Evolutionary conservation across 2,113 vertebrate species (phyloP).

Genomic region (Asarcornis scutulata): DNA sequence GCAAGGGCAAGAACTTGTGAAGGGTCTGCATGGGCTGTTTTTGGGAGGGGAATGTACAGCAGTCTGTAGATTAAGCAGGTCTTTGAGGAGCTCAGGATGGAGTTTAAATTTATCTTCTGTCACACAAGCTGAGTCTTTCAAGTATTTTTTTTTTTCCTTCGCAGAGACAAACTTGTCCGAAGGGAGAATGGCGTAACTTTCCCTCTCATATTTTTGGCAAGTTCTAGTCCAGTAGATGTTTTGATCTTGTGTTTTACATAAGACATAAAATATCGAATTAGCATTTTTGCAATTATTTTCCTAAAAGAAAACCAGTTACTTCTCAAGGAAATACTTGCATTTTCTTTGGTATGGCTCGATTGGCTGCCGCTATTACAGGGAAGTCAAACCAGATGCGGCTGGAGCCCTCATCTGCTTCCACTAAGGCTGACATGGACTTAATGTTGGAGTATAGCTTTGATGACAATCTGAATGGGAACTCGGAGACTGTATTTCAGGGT

Average conservation of each 20-base stretch:
- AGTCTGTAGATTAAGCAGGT: background rate
- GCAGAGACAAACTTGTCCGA: background rate
- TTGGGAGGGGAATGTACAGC: background rate
- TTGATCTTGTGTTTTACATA: background rate
- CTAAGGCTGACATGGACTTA: conserved; percentile 57
- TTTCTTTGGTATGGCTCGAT: conserved; percentile 43
- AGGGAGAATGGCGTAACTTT: background rate
- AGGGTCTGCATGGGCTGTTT: background rate
- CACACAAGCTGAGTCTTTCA: background rate
- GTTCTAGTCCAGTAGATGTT: background rate
- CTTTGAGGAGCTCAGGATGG: background rate
- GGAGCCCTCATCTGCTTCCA: conserved; percentile 62
- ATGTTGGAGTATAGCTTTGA: conserved; percentile 56
- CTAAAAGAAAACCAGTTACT: background rate
- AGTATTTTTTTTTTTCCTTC: conserved; percentile 6
- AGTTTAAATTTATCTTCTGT: conserved; percentile 5
- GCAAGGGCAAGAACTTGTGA: background rate
- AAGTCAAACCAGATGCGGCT: conserved; percentile 55
- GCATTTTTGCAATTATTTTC: conserved; percentile 22
- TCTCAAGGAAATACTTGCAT: conserved; percentile 16
- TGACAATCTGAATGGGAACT: conserved; percentile 68
- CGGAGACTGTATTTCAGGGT: conserved; percentile 44
- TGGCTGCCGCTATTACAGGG: conserved; percentile 26
- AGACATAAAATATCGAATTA: conserved; percentile 3
- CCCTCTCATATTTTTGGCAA: background rate